These are phyloP conservation scores for Gyrodactylus bullatarudis DNA, from an alignment of 1,140 invertebrate species.

Conservation along the genomic window DNA sequence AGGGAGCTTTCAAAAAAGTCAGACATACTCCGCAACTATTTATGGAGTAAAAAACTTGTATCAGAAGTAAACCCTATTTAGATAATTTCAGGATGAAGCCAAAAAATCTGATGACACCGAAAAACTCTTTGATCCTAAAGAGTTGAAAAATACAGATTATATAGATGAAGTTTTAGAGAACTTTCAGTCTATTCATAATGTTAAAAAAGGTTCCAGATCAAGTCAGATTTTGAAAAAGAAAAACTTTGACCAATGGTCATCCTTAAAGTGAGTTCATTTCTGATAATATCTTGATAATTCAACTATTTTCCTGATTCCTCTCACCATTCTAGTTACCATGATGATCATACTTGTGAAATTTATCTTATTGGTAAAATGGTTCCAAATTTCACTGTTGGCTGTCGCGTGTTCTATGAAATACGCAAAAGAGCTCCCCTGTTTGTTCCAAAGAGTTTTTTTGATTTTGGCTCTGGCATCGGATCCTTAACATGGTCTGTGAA, in stretches of 20 bases:
- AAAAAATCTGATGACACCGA: background rate
- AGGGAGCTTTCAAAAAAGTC: background rate
- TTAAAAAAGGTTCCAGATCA: background rate
- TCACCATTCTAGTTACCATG: background rate
- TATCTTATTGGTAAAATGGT: conserved; percentile 1
- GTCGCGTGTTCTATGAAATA: conserved; percentile 9
- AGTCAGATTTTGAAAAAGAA: background rate
- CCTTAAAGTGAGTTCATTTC: background rate
- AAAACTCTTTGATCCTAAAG: background rate
- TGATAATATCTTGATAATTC: no score
- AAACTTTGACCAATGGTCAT: background rate
- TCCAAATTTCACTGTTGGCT: background rate
- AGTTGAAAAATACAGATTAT: background rate
- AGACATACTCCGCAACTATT: background rate
- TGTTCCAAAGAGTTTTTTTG: conserved; percentile 37
- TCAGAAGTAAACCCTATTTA: background rate
- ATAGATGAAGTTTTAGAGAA: background rate
- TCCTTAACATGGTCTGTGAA: conserved; percentile 31
- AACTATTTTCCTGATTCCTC: no score
- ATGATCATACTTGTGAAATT: background rate
- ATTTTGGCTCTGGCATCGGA: conserved; percentile 58
- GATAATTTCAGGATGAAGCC: background rate
- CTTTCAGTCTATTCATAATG: background rate
- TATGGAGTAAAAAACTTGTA: background rate
- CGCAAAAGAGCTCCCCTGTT: conserved; percentile 24